A percentile compares a stretch with the other conserved stretches of the same genome.
phyloP scores from a whole-genome alignment of 2,888 invertebrate species.

The Cerastis rubricosa region DNA sequence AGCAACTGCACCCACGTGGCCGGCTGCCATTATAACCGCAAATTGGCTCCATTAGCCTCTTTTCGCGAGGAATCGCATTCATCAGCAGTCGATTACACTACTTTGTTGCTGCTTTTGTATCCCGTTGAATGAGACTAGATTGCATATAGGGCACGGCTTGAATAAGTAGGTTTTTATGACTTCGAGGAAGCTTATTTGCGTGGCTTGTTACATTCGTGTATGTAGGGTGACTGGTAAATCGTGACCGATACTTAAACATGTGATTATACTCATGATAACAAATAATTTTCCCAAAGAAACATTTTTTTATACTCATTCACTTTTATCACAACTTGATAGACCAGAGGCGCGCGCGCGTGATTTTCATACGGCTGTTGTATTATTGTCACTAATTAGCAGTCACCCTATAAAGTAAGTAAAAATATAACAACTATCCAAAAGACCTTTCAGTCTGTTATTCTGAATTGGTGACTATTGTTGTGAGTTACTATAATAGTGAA shows the following conservation, averaged over 20 bases:
- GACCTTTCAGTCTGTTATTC: neutral
- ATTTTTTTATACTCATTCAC: too few relatives aligned
- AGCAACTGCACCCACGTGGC: slow-evolving; percentile 75
- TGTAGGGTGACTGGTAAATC: too few relatives aligned
- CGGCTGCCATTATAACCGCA: slow-evolving; percentile 75
- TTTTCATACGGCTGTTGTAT: too few relatives aligned
- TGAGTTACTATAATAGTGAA: too few relatives aligned
- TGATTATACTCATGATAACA: too few relatives aligned
- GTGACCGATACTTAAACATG: too few relatives aligned
- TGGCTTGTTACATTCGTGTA: neutral
- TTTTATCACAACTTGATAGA: too few relatives aligned
- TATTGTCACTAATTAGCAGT: too few relatives aligned
- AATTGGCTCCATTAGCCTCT: slow-evolving; percentile 81
- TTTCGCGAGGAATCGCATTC: slow-evolving; percentile 76
- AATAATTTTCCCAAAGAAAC: too few relatives aligned
- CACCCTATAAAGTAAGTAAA: neutral
- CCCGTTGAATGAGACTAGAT: slow-evolving; percentile 63
- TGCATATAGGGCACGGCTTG: slow-evolving; percentile 45
- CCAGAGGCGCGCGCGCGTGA: too few relatives aligned
- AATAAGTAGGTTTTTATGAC: slow-evolving; percentile 33
- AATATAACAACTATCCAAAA: neutral
- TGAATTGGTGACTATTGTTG: too few relatives aligned
- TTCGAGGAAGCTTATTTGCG: slow-evolving; percentile 8
- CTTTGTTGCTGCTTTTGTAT: slow-evolving; percentile 69
- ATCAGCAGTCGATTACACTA: slow-evolving; percentile 77